Conservation (phyloP, 2,888 invertebrate genomes). For the Tetanocera ferruginea region DNA sequence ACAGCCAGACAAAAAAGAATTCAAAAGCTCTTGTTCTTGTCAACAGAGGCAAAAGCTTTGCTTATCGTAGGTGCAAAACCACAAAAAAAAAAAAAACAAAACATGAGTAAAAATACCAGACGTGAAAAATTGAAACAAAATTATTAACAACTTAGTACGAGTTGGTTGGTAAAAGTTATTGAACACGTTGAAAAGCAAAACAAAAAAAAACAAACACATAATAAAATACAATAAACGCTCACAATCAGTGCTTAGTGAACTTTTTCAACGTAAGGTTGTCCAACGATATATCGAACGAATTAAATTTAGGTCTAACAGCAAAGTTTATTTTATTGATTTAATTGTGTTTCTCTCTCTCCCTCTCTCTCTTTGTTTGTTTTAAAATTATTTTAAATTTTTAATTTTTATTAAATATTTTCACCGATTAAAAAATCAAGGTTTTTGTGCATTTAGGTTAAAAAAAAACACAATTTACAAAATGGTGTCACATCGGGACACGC, state of each 20-base stretch:
- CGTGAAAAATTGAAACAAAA: not conserved
- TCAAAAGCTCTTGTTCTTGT: slow-evolving; percentile 8
- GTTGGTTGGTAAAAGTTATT: not conserved
- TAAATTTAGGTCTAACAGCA: not conserved
- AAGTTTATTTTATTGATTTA: not conserved
- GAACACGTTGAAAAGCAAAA: not conserved
- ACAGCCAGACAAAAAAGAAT: not conserved
- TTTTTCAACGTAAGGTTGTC: slow-evolving; percentile 30
- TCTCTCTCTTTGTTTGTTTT: too few species aligned
- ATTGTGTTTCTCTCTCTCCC: too few species aligned
- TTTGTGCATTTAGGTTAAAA: not conserved
- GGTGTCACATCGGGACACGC: slow-evolving; percentile 55
- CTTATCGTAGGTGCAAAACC: slow-evolving; percentile 19
- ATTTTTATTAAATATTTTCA: not conserved
- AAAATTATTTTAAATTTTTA: not conserved
- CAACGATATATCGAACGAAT: not conserved
- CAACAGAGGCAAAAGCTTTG: slow-evolving; percentile 20
- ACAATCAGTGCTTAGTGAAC: slow-evolving; percentile 23
- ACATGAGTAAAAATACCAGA: not conserved
- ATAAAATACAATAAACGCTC: not conserved
- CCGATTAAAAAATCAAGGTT: not conserved
- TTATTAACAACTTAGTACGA: slow-evolving; percentile 18
- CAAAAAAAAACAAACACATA: not conserved
- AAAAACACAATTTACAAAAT: slow-evolving; percentile 40
- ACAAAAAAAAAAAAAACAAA: not conserved